These are phyloP conservation scores for Muntiacus reevesi DNA, from an alignment of 2,113 vertebrate genomes.

Conservation along the genomic window DNA sequence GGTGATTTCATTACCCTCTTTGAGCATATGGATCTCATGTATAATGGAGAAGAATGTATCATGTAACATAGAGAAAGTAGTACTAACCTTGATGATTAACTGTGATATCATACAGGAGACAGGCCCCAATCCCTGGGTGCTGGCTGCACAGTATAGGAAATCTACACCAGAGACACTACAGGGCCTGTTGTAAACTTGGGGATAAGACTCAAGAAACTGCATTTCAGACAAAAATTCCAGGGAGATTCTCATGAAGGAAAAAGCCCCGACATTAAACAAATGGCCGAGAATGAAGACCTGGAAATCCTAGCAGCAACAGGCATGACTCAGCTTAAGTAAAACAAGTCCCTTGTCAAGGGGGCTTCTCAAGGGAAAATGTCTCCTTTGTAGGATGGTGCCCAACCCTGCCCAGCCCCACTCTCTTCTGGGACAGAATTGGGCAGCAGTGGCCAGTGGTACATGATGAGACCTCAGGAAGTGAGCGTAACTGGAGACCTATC, in stretches of 20 bases:
- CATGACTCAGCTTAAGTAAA: background rate
- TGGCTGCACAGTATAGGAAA: background rate
- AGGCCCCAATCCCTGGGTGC: background rate
- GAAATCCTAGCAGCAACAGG: background rate
- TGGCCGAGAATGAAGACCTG: background rate
- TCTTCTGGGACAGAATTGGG: constrained; percentile 69
- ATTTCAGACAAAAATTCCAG: background rate
- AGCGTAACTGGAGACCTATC: constrained; percentile 75
- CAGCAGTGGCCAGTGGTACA: constrained; percentile 76
- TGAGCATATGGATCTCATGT: too few relatives aligned
- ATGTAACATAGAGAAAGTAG: background rate
- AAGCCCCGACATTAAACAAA: background rate
- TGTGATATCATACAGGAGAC: background rate
- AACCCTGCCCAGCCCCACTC: constrained; percentile 58
- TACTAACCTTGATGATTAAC: background rate
- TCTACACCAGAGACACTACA: background rate
- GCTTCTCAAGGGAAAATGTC: background rate
- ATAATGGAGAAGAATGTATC: background rate
- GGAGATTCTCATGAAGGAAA: background rate
- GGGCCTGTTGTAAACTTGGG: background rate
- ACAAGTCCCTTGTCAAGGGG: background rate
- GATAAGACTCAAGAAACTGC: background rate
- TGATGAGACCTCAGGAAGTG: constrained; percentile 63
- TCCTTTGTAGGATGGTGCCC: background rate
- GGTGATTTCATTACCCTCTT: background rate